These are phyloP conservation scores for Sitobion miscanthi DNA, from an alignment of 1,140 invertebrate genomes.

Conservation along the genomic window DNA sequence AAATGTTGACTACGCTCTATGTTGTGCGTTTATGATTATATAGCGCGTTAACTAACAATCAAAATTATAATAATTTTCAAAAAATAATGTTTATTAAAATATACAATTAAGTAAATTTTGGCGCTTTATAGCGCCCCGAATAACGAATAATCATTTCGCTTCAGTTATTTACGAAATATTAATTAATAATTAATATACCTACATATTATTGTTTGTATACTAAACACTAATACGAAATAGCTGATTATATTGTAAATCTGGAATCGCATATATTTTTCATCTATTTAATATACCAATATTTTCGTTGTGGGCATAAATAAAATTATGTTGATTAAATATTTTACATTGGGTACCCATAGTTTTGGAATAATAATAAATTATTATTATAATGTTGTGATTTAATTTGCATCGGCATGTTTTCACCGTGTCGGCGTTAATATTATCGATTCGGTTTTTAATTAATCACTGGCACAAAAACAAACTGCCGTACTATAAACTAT, in stretches of 20 bases:
- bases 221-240: background rate
- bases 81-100: background rate
- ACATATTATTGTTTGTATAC: background rate
- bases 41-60: no score
- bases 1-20: no score
- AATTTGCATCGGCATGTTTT: background rate
- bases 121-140: background rate
- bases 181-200: background rate
- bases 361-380: background rate
- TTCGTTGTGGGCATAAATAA: background rate
- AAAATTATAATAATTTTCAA: background rate
- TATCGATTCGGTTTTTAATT: constrained; percentile 7
- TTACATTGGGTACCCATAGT: background rate
- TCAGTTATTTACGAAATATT: background rate
- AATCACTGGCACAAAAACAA: constrained; percentile 10
- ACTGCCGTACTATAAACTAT: background rate
- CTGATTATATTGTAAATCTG: background rate
- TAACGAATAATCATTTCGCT: background rate
- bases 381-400: background rate
- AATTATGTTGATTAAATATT: background rate
- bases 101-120: background rate
- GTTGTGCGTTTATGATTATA: no score
- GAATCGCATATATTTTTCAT: background rate
- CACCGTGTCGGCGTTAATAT: background rate
- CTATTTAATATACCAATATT: background rate